phyloP scores from a whole-genome alignment of 1,140 invertebrate genomes.

The Pectinophora gossypiella region DNA sequence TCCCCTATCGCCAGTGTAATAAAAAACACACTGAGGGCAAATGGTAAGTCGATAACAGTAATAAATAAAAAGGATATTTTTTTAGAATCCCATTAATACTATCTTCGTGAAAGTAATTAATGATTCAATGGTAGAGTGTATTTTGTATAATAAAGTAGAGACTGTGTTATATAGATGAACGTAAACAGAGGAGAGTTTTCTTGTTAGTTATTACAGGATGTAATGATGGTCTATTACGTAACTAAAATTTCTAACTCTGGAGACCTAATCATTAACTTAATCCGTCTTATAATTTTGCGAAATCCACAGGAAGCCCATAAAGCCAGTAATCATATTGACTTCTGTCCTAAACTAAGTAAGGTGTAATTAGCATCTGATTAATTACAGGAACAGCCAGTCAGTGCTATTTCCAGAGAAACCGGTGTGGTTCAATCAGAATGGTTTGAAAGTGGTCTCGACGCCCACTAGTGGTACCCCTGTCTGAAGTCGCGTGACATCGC shows the following conservation, averaged over 20 bases:
- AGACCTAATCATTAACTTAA: no score
- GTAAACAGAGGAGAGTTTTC: no score
- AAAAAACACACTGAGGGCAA: slow-evolving; percentile 43
- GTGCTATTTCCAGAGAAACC: background rate
- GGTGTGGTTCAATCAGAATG: background rate
- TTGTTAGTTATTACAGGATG: no score
- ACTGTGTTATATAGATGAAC: no score
- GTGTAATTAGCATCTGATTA: no score
- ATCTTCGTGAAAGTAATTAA: background rate
- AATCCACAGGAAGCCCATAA: no score
- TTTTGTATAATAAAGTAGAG: no score
- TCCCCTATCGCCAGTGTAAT: slow-evolving; percentile 36
- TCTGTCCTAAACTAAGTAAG: no score
- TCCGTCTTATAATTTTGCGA: no score
- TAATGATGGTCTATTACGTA: no score
- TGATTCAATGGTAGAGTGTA: background rate
- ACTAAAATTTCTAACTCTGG: no score
- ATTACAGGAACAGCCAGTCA: background rate
- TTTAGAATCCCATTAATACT: slow-evolving; percentile 29
- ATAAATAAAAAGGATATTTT: slow-evolving; percentile 55
- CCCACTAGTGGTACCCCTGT: background rate
- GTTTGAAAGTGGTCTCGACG: background rate
- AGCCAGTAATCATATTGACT: no score
- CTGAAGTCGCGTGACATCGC: slow-evolving; percentile 10
- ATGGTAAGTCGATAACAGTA: slow-evolving; percentile 39